Percentiles rank a stretch among this genome's conserved stretches.
Evolutionary conservation across 2,113 vertebrate genomes (phyloP).

Genomic region (Labeo rohita): DNA sequence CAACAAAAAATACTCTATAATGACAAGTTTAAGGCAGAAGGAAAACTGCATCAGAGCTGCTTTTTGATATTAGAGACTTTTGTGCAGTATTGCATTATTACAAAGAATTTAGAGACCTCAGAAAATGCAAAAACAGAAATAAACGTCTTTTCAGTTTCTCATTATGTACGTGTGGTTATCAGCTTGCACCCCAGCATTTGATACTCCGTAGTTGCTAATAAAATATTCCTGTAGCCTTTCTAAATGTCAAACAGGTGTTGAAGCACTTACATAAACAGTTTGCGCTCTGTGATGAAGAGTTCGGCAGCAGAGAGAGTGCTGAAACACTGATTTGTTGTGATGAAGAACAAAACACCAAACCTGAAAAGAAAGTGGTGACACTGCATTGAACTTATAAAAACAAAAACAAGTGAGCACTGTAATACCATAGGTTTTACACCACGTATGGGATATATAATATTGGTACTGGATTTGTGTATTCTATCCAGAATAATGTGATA

Average conservation of each 20-base stretch:
- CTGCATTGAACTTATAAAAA: not conserved
- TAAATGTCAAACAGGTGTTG: not conserved
- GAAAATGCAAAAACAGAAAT: not conserved
- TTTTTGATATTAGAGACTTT: too few species aligned
- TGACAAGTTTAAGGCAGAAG: too few species aligned
- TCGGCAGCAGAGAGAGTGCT: constrained; percentile 86
- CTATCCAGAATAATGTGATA: not conserved
- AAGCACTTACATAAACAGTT: constrained; percentile 87
- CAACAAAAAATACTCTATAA: not conserved
- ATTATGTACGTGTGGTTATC: not conserved
- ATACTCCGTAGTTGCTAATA: not conserved
- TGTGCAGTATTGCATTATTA: not conserved
- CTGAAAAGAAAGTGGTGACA: constrained; percentile 65
- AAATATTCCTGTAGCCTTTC: not conserved
- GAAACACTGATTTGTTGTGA: constrained; percentile 93
- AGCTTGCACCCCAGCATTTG: not conserved
- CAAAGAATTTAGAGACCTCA: not conserved
- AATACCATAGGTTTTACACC: not conserved
- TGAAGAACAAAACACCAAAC: constrained; percentile 89
- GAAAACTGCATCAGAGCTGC: too few species aligned
- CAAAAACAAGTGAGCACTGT: not conserved
- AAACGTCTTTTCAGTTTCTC: not conserved
- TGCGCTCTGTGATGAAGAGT: constrained; percentile 89
- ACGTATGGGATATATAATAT: not conserved
- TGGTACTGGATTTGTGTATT: not conserved